Conservation (phyloP, 2,888 invertebrate species). For the Taenaris catops region DNA sequence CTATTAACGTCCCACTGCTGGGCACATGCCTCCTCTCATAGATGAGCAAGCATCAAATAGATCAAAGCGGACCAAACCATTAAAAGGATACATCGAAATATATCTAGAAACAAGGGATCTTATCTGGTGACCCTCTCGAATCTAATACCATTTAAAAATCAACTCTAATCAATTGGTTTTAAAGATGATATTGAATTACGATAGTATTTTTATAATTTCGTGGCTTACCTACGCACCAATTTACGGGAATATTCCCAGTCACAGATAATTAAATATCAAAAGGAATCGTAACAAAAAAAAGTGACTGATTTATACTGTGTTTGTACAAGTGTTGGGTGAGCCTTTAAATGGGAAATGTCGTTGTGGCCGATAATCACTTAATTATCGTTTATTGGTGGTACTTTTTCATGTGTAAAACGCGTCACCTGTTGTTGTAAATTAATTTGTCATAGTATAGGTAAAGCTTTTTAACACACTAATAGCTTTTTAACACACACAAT, state of each 20-base stretch:
- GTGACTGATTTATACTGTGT: slow-evolving; percentile 44
- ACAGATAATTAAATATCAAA: slow-evolving; percentile 69
- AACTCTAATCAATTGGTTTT: slow-evolving; percentile 11
- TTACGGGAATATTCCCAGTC: slow-evolving; percentile 51
- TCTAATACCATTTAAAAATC: slow-evolving; percentile 3
- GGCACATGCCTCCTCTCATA: too few relatives aligned
- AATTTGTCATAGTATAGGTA: slow-evolving; percentile 9
- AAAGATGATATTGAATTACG: slow-evolving; percentile 15
- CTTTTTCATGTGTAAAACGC: slow-evolving; percentile 23
- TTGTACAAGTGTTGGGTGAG: slow-evolving; percentile 25
- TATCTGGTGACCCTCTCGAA: slow-evolving; percentile 16
- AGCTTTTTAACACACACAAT: too few relatives aligned
- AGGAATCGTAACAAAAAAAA: slow-evolving; percentile 43
- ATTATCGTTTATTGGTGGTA: slow-evolving; percentile 26
- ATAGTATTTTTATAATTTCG: slow-evolving; percentile 7
- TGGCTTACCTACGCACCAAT: slow-evolving; percentile 40
- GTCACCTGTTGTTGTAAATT: slow-evolving; percentile 20
- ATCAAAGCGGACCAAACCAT: slow-evolving; percentile 15
- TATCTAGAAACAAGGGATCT: slow-evolving; percentile 20
- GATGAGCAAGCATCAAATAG: slow-evolving; percentile 15
- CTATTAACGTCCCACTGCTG: too few relatives aligned
- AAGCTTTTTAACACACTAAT: too few relatives aligned
- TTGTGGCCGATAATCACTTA: slow-evolving; percentile 23
- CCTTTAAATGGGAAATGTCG: slow-evolving; percentile 22
- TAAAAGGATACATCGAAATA: slow-evolving; percentile 21